Evolutionary conservation across 1,140 invertebrate species (phyloP).

Genomic region (Lethrus apterus): DNA sequence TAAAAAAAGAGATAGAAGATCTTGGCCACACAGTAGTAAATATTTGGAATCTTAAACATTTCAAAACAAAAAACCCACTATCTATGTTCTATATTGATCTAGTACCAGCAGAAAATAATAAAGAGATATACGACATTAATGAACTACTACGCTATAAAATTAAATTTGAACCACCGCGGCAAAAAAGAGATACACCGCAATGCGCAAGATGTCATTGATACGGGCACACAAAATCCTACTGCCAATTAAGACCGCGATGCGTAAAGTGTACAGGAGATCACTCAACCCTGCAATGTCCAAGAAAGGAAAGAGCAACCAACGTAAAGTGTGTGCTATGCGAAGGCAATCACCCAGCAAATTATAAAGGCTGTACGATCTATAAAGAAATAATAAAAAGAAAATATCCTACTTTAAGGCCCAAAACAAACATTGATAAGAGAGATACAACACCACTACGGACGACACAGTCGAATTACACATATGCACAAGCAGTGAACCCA

Average conservation of each 20-base stretch:
- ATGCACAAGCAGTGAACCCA: too few species aligned
- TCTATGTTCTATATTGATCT: slow-evolving; percentile 3
- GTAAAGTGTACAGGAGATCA: slow-evolving; percentile 8
- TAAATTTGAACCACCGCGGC: not conserved
- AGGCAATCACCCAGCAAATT: not conserved
- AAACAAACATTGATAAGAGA: too few species aligned
- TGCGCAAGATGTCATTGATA: slow-evolving; percentile 8
- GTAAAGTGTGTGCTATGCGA: slow-evolving; percentile 5
- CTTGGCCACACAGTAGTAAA: not conserved
- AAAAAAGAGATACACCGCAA: slow-evolving; percentile 1
- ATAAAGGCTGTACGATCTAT: too few species aligned
- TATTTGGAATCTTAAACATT: slow-evolving; percentile 9
- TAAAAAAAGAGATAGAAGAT: slow-evolving; percentile 5
- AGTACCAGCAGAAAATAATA: slow-evolving; percentile 3
- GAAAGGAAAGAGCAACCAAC: not conserved
- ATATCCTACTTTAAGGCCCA: too few species aligned
- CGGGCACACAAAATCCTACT: slow-evolving; percentile 7
- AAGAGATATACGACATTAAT: slow-evolving; percentile 5
- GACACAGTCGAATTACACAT: too few species aligned
- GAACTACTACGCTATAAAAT: not conserved
- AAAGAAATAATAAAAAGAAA: too few species aligned
- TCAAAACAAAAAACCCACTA: not conserved
- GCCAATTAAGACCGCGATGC: not conserved
- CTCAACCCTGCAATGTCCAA: not conserved
- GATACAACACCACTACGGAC: too few species aligned